Conservation (phyloP, 2,888 invertebrate species). For the Pemphredon lugubris region DNA sequence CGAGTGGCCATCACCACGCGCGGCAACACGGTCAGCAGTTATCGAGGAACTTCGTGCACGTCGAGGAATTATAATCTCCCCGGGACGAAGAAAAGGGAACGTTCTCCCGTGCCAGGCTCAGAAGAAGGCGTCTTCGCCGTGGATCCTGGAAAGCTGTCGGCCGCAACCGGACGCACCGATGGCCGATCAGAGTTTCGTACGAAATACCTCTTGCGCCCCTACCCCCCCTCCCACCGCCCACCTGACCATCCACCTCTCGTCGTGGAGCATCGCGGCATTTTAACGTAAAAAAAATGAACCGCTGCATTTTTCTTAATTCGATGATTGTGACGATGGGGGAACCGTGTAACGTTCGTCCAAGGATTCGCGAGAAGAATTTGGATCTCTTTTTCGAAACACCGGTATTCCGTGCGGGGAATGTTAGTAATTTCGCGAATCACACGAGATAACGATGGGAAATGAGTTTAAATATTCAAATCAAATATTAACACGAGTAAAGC, state of each 20-base stretch:
- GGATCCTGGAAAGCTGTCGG: slow-evolving; percentile 22
- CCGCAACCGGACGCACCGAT: neutral
- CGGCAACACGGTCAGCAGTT: slow-evolving; percentile 39
- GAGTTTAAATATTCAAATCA: too few relatives aligned
- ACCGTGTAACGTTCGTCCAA: neutral
- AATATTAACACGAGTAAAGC: too few relatives aligned
- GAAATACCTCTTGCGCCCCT: slow-evolving; percentile 11
- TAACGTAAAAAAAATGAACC: neutral
- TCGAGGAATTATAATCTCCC: slow-evolving; percentile 51
- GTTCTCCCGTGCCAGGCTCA: too few relatives aligned
- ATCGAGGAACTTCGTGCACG: slow-evolving; percentile 50
- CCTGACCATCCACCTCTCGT: too few relatives aligned
- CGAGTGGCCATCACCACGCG: slow-evolving; percentile 33
- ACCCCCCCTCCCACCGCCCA: too few relatives aligned
- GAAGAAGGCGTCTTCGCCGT: slow-evolving; percentile 31
- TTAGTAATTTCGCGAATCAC: neutral
- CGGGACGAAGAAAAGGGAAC: slow-evolving; percentile 18
- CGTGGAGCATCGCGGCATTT: slow-evolving; percentile 9
- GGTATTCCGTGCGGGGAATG: neutral
- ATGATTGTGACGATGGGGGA: neutral
- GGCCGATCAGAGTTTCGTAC: slow-evolving; percentile 17
- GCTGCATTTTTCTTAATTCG: neutral
- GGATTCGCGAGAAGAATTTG: neutral
- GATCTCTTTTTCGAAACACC: neutral
- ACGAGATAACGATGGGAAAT: too few relatives aligned